Percentiles rank a stretch among this genome's conserved stretches.
Evolutionary conservation across 1,140 invertebrate genomes (phyloP).

Genomic region (Panagrolaimus sp.): DNA sequence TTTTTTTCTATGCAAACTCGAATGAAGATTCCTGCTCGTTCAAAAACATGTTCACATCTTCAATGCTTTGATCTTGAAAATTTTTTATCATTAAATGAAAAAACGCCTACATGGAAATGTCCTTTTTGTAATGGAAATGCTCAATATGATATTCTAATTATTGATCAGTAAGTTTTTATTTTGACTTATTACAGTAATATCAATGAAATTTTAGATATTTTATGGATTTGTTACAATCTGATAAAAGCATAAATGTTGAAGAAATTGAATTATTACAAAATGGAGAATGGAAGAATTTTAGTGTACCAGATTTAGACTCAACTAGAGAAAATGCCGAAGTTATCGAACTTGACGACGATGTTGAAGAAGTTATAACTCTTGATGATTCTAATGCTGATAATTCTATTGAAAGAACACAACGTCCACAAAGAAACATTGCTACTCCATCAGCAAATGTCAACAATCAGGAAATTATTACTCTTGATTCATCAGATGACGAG

Average conservation of each 20-base stretch:
- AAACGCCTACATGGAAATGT: conserved; percentile 95
- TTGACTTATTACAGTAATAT: neutral
- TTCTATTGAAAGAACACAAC: no score
- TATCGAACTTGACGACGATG: no score
- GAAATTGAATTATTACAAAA: conserved; percentile 51
- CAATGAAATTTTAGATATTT: conserved; percentile 69
- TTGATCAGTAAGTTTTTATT: conserved; percentile 70
- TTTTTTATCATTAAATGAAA: conserved; percentile 92
- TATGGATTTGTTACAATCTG: conserved; percentile 67
- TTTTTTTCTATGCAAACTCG: no score
- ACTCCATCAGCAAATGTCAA: no score
- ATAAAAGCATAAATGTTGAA: conserved; percentile 23
- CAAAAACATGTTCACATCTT: conserved; percentile 82
- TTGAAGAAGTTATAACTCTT: no score
- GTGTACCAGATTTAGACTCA: no score
- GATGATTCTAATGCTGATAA: no score
- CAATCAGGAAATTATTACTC: no score
- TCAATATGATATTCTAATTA: conserved; percentile 79
- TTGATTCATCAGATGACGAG: no score
- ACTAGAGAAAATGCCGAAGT: no score
- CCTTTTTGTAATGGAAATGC: conserved; percentile 89
- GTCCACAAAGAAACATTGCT: no score
- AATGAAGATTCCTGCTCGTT: conserved; percentile 72
- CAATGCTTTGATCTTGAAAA: conserved; percentile 90
- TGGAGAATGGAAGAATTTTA: conserved; percentile 30